Conservation (phyloP, 2,888 invertebrate genomes). For the Crossocerus cetratus region DNA sequence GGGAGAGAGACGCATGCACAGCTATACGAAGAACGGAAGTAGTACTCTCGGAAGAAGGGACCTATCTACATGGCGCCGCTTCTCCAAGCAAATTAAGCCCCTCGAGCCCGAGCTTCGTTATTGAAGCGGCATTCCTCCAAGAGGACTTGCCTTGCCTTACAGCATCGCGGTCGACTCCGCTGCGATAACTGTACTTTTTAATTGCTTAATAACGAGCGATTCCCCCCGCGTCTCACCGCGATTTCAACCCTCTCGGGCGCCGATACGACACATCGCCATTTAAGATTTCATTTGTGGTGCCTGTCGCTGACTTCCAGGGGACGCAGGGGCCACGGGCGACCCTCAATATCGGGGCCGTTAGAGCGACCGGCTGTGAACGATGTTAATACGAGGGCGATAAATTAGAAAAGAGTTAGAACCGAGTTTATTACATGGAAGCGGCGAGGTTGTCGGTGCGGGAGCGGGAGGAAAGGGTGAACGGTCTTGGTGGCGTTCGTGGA, state of each 20-base stretch:
- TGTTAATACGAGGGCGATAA: conserved; percentile 1
- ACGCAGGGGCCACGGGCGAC: too few species aligned
- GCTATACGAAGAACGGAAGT: neutral
- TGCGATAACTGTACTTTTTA: conserved; percentile 57
- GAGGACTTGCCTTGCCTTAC: conserved; percentile 44
- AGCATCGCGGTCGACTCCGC: conserved; percentile 24
- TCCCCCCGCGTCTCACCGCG: conserved; percentile 38
- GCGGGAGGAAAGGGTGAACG: conserved; percentile 10
- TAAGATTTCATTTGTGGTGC: conserved; percentile 4
- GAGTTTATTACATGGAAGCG: conserved; percentile 26
- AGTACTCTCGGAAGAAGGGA: conserved; percentile 22
- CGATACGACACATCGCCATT: conserved; percentile 8
- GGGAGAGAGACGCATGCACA: conserved; percentile 13
- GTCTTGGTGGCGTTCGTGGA: conserved; percentile 14
- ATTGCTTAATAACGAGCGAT: conserved; percentile 54
- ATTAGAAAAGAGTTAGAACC: conserved; percentile 10
- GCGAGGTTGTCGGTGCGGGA: neutral
- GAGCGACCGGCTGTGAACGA: neutral
- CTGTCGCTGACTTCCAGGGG: neutral
- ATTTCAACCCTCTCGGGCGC: too few species aligned
- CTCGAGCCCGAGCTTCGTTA: conserved; percentile 61
- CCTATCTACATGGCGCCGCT: conserved; percentile 38
- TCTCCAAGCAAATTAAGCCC: conserved; percentile 66
- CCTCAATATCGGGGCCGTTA: neutral
- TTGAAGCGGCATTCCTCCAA: conserved; percentile 63